Evolutionary conservation across 1,140 invertebrate species (phyloP), one percentile per base, ranked within the genome.

Genomic region (Drosophila quadrilineata): DNA sequence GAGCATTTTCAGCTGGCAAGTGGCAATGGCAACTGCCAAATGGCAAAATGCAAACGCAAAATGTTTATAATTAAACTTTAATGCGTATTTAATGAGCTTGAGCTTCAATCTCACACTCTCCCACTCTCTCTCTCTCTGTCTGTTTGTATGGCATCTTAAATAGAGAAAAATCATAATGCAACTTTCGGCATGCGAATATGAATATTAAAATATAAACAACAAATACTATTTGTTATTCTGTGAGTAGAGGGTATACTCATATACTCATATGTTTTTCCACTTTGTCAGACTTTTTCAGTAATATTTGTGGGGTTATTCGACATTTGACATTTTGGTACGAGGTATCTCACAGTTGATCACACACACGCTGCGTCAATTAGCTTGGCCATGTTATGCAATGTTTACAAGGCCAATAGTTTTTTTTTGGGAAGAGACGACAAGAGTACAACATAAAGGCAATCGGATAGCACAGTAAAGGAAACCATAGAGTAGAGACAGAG

Each of bases 41-140:
- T n/a, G n/a, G n/a, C n/a, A n/a, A n/a, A n/a, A n/a, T n/a, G 79
- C 79, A 79, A 79, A 74, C 63, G 74, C 80, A 84, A 79, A 84
- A 84, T 84, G 74, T 84, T 84, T 84, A 84, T 84, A 84, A 84
- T 84, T 84, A 84, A 84, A 85, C 79, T 79, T 84, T 84, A 84
- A 84, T 84, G 79, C 68, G 79, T 85, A 84, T 84, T 84, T 84
- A 84, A 84, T 85, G 79, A 84, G 79, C 79, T 46, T 60, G 38
- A 60, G 64, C 46, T n/a, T n/a, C n/a, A n/a, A n/a, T n/a, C n/a
- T n/a, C n/a, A n/a, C n/a, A n/a, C n/a, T n/a, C n/a, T n/a, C n/a
- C n/a, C n/a, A n/a, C n/a, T n/a, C n/a, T n/a, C n/a, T n/a, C n/a
- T n/a, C n/a, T n/a, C n/a, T n/a, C n/a, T n/a, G n/a, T n/a, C n/a